Percentiles rank a stretch among this genome's conserved stretches.
These are phyloP conservation scores for Oceanodroma leucorhoa DNA, from an alignment of 2,797 vertebrate genomes.

Conservation along the genomic window DNA sequence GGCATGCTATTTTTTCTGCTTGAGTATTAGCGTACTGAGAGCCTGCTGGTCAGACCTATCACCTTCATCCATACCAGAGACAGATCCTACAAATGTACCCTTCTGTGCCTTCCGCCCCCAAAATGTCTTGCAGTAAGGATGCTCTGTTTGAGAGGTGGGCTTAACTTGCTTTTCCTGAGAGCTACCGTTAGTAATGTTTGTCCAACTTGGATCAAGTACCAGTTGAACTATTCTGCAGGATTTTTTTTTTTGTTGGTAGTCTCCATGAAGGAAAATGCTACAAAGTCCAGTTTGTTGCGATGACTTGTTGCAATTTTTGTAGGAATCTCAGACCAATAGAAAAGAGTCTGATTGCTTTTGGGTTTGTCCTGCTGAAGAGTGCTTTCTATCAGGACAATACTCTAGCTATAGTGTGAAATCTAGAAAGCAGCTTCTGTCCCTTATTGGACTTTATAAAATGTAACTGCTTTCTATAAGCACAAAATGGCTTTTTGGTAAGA, in stretches of 20 bases:
- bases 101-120: not conserved
- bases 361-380: not conserved
- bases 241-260: not conserved
- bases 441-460: not conserved
- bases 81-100: not conserved
- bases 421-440: not conserved
- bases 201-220: not conserved
- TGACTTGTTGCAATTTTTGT: not conserved
- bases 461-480: not conserved
- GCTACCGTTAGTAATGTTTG: not conserved
- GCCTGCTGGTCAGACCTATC: not conserved
- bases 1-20: not conserved
- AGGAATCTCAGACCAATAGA: not conserved
- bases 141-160: not conserved
- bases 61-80: not conserved
- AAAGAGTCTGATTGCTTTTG: not conserved
- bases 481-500: not conserved
- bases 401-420: not conserved
- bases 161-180: not conserved
- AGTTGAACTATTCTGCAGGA: not conserved
- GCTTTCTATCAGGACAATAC: not conserved
- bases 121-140: not conserved
- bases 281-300: rapidly evolving
- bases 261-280: not conserved
- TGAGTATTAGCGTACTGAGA: rapidly evolving